Evolutionary conservation across 2,888 invertebrate genomes (phyloP).

Genomic region (Matsumyia berberina): DNA sequence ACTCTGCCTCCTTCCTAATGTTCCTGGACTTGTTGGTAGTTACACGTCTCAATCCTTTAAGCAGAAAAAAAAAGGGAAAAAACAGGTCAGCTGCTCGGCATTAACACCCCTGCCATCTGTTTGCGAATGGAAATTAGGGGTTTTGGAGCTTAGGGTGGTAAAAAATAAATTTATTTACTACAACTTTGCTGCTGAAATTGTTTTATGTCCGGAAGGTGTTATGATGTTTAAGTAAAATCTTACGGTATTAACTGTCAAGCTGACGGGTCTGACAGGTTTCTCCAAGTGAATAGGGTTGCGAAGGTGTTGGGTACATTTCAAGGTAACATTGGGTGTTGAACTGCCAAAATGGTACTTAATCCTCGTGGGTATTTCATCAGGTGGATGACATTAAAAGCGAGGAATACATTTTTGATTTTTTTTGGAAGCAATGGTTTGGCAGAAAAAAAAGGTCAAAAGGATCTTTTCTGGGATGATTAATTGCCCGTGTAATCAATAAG

Average conservation of each 20-base stretch:
- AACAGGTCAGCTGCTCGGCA: constrained; percentile 16
- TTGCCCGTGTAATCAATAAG: constrained; percentile 30
- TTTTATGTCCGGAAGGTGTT: constrained; percentile 30
- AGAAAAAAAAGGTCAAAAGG: constrained; percentile 2
- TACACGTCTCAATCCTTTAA: constrained; percentile 28
- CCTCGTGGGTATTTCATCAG: constrained; percentile 33
- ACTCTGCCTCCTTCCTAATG: background rate
- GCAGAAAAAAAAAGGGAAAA: constrained; percentile 12
- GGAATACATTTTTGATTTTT: too few species aligned
- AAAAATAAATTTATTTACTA: constrained; percentile 10
- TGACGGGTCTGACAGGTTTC: constrained; percentile 27
- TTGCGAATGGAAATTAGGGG: constrained; percentile 23
- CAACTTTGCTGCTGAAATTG: constrained; percentile 20
- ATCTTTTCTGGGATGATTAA: constrained; percentile 27
- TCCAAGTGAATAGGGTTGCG: background rate
- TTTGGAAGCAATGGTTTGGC: background rate
- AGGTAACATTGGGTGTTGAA: background rate
- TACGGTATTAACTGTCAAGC: constrained; percentile 4
- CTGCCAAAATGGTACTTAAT: constrained; percentile 30
- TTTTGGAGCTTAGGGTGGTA: constrained; percentile 1
- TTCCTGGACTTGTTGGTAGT: constrained; percentile 4
- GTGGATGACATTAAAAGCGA: constrained; percentile 7
- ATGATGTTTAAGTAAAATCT: constrained; percentile 4
- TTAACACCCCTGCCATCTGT: constrained; percentile 31
- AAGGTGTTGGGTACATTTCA: constrained; percentile 17